Percentiles rank a stretch among this genome's conserved stretches.
Conservation (phyloP, 1,140 invertebrate species). For the Panagrolaimus sp. region DNA sequence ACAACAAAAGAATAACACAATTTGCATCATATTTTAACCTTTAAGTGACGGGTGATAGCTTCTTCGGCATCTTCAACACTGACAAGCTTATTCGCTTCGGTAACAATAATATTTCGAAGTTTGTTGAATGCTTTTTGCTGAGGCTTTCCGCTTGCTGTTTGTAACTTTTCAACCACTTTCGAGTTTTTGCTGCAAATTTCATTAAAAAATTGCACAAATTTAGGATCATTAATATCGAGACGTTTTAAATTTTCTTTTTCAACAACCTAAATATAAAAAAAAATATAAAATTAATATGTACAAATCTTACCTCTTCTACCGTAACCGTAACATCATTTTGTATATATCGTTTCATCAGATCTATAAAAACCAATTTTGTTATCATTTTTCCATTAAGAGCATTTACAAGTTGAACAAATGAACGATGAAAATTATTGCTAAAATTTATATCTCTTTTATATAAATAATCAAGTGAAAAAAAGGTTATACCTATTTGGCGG, state of each 20-base stretch:
- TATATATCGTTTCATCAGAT: neutral
- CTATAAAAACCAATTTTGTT: neutral
- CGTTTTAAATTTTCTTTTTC: neutral
- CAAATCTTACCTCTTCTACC: neutral
- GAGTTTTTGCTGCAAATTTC: neutral
- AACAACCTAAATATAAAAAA: neutral
- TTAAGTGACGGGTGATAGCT: neutral
- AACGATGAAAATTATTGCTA: neutral
- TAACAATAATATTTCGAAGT: constrained; percentile 4
- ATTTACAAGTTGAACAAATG: constrained; percentile 6
- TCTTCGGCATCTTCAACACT: neutral
- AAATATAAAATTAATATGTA: too few relatives aligned
- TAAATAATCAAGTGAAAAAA: neutral
- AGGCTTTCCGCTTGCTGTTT: neutral
- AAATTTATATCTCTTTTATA: neutral
- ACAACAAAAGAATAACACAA: too few relatives aligned
- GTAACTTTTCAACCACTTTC: neutral
- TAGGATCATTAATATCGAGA: neutral
- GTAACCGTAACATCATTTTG: neutral
- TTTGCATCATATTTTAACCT: too few relatives aligned
- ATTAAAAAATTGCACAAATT: neutral
- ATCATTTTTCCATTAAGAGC: neutral
- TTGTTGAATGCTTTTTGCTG: constrained; percentile 7
- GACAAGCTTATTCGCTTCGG: neutral
- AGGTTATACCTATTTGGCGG: neutral